Evolutionary conservation across 2,113 vertebrate genomes (phyloP).

Genomic region (Corydoras sp.): DNA sequence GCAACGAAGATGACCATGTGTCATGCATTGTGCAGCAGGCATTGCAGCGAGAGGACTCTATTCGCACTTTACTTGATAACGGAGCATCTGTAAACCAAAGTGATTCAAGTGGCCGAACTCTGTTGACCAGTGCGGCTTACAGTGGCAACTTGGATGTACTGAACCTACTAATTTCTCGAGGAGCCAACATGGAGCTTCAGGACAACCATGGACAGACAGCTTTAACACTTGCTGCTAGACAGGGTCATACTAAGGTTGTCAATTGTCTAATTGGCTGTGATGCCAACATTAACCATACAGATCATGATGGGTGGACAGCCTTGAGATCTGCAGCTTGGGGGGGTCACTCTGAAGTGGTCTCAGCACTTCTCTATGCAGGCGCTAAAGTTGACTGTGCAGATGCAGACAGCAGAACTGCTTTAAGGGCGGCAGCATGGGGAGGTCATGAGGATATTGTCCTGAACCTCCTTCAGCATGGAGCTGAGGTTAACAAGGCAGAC

Average conservation of each 20-base stretch:
- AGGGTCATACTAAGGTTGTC: conserved; percentile 95
- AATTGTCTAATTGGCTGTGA: conserved; percentile 92
- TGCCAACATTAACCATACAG: conserved; percentile 90
- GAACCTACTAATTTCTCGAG: conserved; percentile 83
- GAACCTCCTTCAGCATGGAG: conserved; percentile 91
- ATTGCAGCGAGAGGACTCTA: conserved; percentile 91
- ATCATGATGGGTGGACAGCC: conserved; percentile 94
- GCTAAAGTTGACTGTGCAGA: conserved; percentile 95
- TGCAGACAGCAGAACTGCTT: conserved; percentile 85
- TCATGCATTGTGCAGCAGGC: conserved; percentile 91
- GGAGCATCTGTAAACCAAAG: conserved; percentile 90
- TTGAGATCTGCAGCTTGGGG: conserved; percentile 93
- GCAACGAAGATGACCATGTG: conserved; percentile 83
- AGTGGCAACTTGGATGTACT: conserved; percentile 93
- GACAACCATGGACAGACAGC: conserved; percentile 89
- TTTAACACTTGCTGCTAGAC: conserved; percentile 89
- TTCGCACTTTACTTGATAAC: conserved; percentile 86
- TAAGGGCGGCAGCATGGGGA: conserved; percentile 93
- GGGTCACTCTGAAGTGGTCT: conserved; percentile 93
- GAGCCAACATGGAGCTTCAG: conserved; percentile 85
- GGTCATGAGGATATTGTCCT: conserved; percentile 96
- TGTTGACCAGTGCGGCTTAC: conserved; percentile 87
- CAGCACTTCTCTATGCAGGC: conserved; percentile 87
- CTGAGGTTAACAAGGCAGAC: conserved; percentile 94
- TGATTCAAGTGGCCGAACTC: conserved; percentile 83